These are phyloP conservation scores for Myotis davidii DNA, from an alignment of 2,113 vertebrate species.

Conservation along the genomic window DNA sequence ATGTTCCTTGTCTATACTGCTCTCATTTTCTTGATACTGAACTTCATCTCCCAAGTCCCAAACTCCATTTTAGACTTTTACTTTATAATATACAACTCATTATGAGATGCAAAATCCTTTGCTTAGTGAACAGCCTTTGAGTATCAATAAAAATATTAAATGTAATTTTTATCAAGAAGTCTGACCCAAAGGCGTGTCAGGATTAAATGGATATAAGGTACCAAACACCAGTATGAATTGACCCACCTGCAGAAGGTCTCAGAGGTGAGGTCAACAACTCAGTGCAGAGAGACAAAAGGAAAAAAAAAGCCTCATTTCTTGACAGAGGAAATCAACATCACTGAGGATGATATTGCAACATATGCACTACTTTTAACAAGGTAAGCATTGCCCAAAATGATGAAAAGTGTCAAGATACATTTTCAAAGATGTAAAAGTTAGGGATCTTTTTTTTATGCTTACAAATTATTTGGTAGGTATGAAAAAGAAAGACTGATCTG, in stretches of 20 bases:
- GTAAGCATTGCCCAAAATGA: neutral
- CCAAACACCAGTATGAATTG: neutral
- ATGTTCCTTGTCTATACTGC: constrained; percentile 14
- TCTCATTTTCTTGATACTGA: constrained; percentile 42
- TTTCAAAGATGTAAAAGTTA: constrained; percentile 23
- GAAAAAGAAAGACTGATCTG: neutral
- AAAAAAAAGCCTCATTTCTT: neutral
- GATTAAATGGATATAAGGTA: constrained; percentile 6
- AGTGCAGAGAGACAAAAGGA: neutral
- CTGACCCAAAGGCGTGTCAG: neutral
- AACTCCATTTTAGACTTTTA: constrained; percentile 38
- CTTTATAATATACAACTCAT: constrained; percentile 47
- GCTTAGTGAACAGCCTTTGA: constrained; percentile 16
- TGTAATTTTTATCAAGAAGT: constrained; percentile 15
- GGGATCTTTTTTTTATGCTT: neutral
- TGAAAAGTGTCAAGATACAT: neutral
- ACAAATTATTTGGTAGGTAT: neutral
- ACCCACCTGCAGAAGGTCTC: neutral
- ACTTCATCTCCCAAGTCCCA: constrained; percentile 21
- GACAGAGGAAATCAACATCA: neutral
- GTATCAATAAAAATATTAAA: constrained; percentile 48
- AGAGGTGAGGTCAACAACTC: neutral
- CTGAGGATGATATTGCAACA: neutral
- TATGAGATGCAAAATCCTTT: constrained; percentile 33
- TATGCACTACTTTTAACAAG: neutral